Evolutionary conservation across 2,797 vertebrate species (phyloP).

Genomic region (Kryptolebias ocellatus): DNA sequence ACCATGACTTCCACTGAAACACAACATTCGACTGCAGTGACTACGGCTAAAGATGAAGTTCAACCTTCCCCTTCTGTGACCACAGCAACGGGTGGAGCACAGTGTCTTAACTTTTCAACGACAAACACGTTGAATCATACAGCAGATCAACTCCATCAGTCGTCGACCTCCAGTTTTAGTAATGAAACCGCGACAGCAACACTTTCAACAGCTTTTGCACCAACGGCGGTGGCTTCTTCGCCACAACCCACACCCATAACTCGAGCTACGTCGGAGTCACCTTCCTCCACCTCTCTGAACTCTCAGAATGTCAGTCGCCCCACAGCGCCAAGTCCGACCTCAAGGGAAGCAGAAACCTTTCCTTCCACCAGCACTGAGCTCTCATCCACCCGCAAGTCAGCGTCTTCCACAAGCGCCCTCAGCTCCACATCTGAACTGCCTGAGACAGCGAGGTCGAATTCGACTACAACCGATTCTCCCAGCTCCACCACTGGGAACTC

Average conservation of each 20-base stretch:
- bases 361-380: not conserved
- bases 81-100: not conserved
- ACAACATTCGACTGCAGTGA: not conserved
- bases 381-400: not conserved
- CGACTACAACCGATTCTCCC: conserved; percentile 5
- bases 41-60: not conserved
- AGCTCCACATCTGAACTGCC: conserved; percentile 1
- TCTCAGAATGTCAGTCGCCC: not conserved
- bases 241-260: not conserved
- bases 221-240: not conserved
- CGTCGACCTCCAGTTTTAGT: not conserved
- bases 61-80: not conserved
- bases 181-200: not conserved
- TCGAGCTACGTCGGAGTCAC: not conserved
- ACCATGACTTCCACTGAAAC: not conserved
- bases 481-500: conserved; percentile 15
- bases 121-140: not conserved
- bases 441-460: not conserved
- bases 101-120: rapidly evolving
- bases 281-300: conserved; percentile 5
- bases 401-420: not conserved
- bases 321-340: conserved; percentile 9
- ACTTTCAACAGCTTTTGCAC: not conserved
- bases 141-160: not conserved
- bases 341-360: not conserved